phyloP scores from a whole-genome alignment of 2,113 vertebrate species.

The Oncorhynchus gorbuscha region DNA sequence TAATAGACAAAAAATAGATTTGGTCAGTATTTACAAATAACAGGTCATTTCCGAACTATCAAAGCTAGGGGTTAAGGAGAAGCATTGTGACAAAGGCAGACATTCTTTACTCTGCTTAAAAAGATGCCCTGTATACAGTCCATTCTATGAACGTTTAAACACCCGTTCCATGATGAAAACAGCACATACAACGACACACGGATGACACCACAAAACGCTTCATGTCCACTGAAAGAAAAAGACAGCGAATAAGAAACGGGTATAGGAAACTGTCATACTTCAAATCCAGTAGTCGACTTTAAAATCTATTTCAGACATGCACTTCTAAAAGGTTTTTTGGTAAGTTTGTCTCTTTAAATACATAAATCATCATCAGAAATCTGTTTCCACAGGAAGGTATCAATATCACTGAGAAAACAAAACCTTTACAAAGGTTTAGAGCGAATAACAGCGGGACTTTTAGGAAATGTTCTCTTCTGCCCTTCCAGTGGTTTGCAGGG shows the following conservation, averaged over 20 bases:
- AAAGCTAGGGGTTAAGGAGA: constrained; percentile 73
- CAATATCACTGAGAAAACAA: constrained; percentile 66
- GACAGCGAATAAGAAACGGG: constrained; percentile 54
- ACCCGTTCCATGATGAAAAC: constrained; percentile 67
- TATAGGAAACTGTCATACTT: constrained; percentile 67
- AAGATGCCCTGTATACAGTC: constrained; percentile 51
- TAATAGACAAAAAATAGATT: constrained; percentile 81
- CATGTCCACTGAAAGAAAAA: constrained; percentile 53
- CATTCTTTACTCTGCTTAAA: constrained; percentile 58
- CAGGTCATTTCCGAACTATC: constrained; percentile 79
- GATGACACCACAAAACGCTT: constrained; percentile 71
- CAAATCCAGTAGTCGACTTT: constrained; percentile 78
- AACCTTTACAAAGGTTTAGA: constrained; percentile 64
- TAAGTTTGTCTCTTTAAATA: constrained; percentile 64
- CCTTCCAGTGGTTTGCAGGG: constrained; percentile 66
- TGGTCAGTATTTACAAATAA: constrained; percentile 92
- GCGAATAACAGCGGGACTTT: constrained; percentile 38
- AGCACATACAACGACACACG: constrained; percentile 67
- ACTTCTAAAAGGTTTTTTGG: constrained; percentile 43
- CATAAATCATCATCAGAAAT: constrained; percentile 67
- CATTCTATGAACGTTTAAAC: constrained; percentile 70
- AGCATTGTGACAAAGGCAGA: constrained; percentile 79
- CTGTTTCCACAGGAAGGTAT: constrained; percentile 40
- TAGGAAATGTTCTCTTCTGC: constrained; percentile 65
- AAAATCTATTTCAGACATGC: constrained; percentile 76